Evolutionary conservation across 2,113 vertebrate genomes (phyloP).

Genomic region (Rhabdornis inornatus): DNA sequence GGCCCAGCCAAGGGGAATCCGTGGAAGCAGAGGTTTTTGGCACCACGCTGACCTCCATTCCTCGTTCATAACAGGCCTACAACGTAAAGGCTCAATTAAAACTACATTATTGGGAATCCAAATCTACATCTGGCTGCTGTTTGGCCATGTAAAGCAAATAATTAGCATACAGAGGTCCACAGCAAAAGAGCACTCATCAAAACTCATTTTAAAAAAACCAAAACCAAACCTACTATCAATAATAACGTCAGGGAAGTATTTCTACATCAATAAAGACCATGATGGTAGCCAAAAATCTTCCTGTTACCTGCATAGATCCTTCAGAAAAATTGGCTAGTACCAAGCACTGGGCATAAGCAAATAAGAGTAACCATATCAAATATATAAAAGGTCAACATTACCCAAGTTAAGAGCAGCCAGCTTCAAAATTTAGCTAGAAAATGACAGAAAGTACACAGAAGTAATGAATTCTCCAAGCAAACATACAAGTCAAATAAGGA

Average conservation of each 20-base stretch:
- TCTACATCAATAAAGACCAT: background rate
- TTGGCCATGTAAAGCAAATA: background rate
- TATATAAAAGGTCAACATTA: background rate
- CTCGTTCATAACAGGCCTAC: slow-evolving; percentile 94
- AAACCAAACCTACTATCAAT: background rate
- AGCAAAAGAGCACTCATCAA: background rate
- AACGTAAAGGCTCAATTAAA: slow-evolving; percentile 18
- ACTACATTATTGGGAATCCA: background rate
- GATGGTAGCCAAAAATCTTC: background rate
- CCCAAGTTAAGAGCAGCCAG: background rate
- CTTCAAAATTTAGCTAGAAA: background rate
- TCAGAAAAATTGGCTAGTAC: background rate
- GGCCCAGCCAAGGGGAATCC: slow-evolving; percentile 96
- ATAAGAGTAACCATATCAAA: background rate
- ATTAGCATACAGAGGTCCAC: background rate
- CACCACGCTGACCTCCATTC: slow-evolving; percentile 95
- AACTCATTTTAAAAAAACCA: background rate
- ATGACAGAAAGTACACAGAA: background rate
- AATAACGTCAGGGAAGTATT: background rate
- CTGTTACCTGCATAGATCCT: background rate
- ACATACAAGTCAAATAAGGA: background rate
- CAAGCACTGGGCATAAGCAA: background rate
- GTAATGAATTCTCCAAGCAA: background rate
- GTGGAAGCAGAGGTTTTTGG: slow-evolving; percentile 99
- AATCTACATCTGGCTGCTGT: background rate